Base-by-base conservation (phyloP, 2,797 vertebrate species). In the Pipistrellus kuhlii region DNA sequence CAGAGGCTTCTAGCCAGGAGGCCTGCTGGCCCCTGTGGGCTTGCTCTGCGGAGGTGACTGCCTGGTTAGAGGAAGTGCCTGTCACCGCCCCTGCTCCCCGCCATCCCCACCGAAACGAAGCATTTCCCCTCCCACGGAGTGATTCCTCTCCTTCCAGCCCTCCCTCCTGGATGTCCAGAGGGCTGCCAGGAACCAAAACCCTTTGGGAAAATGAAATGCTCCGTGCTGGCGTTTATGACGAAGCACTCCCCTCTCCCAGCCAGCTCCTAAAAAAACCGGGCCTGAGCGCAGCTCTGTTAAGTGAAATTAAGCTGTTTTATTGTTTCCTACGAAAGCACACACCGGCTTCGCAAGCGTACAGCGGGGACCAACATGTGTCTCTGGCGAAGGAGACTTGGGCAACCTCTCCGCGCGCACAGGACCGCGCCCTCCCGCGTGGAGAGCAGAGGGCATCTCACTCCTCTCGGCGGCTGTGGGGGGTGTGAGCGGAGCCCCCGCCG, bases 321-420 rank as follows among this genome's bases (percentile, higher is more conserved):
- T 77, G 69, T 96, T 96, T 97, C 96, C 96, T 97, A 97, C 88
- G 89, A 95, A 97, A 97, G 48, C 38, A 90, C 13, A 73, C 91
- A 95, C 85, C 53, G 71, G 59, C 73, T 78, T 62, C 88, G 87
- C 66, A 92, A 90, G 20, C 32, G 94, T 64, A 0, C 0, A 88
- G 89, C 72, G 18, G 20, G 91, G 76, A 64, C 30, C 10, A 32
- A n/a, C 30, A 10, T 6, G 53, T 14, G 0, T 0, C 1, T 73
- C 8, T 17, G 93, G 93, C 6, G 12, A 88, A 18, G 82, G 48
- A 85, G 87, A 35, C 88, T 78, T 51, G 44, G 27, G 91, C 66
- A 5, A 46, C 68, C 1, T 64, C 84, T 0, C 0, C 2, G 10
- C 27, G 38, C 38, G 73, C 59, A 38, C 1, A 44, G 0, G 0